phyloP scores from a whole-genome alignment of 2,113 vertebrate genomes.

The Benitochromis conjunctus region DNA sequence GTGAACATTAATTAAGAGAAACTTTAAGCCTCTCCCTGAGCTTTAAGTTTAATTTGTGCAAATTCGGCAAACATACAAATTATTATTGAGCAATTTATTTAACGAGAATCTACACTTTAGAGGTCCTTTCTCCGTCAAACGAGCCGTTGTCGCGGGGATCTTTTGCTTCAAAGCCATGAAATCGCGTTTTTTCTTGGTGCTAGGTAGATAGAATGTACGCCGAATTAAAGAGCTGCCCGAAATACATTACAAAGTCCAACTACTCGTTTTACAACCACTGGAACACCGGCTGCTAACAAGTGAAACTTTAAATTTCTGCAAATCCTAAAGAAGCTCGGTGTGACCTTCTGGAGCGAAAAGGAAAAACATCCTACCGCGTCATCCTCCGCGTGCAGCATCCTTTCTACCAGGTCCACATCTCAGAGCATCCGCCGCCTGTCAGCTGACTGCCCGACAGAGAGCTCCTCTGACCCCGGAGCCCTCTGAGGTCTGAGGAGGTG shows the following conservation, averaged over 20 bases:
- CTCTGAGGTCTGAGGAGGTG: not conserved
- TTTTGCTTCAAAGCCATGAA: not conserved
- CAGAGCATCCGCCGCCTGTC: not conserved
- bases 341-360: not conserved
- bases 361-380: not conserved
- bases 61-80: not conserved
- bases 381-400: not conserved
- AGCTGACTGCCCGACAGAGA: not conserved
- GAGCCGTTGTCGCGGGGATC: fast-evolving
- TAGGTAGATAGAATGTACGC: fast-evolving
- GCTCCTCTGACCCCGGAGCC: not conserved
- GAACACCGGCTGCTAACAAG: not conserved
- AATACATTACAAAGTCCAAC: fast-evolving
- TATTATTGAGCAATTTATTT: not conserved
- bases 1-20: not conserved
- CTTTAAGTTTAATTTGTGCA: not conserved
- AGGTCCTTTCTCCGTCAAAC: no score
- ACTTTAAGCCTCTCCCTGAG: not conserved
- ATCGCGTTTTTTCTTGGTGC: not conserved
- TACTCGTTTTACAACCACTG: not conserved
- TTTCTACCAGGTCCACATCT: not conserved
- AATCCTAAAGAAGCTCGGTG: not conserved
- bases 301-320: fast-evolving
- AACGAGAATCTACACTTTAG: not conserved
- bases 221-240: not conserved